A percentile compares a stretch with the other conserved stretches of the same genome.
phyloP scores from a whole-genome alignment of 2,888 invertebrate genomes.

The Entomobrya multifasciata region DNA sequence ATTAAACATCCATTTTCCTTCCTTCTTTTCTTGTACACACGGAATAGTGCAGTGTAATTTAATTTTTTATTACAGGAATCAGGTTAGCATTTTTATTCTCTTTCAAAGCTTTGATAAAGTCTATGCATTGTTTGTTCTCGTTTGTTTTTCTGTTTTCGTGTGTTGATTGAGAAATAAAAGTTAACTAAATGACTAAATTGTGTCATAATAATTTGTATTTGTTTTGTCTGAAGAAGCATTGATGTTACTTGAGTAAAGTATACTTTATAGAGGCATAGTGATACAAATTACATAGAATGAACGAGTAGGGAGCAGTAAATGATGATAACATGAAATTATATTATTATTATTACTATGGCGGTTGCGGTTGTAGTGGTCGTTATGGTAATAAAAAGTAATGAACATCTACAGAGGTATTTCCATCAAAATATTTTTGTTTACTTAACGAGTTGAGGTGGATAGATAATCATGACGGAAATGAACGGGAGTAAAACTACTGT shows the following conservation, averaged over 20 bases:
- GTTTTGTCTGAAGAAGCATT: no score
- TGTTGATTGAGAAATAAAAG: no score
- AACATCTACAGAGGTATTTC: slow-evolving; percentile 15
- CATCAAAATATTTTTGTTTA: slow-evolving; percentile 3
- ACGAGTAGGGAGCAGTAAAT: not conserved
- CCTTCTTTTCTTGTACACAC: not conserved
- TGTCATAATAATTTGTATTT: no score
- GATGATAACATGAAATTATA: not conserved
- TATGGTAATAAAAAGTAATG: not conserved
- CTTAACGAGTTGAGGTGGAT: not conserved
- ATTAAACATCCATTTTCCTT: slow-evolving; percentile 45
- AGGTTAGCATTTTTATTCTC: no score
- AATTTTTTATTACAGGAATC: not conserved
- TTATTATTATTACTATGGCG: not conserved
- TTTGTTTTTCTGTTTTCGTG: no score
- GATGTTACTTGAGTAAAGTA: no score
- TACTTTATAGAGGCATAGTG: not conserved
- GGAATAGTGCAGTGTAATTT: not conserved
- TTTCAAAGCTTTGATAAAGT: no score
- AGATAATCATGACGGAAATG: not conserved
- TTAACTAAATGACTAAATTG: no score
- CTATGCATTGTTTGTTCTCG: no score
- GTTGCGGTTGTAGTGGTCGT: not conserved
- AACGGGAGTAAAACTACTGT: not conserved
- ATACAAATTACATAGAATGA: not conserved